A percentile compares a stretch with the other conserved stretches of the same genome.
phyloP scores from a whole-genome alignment of 2,797 vertebrate species.

The Chaetophractus vellerosus region DNA sequence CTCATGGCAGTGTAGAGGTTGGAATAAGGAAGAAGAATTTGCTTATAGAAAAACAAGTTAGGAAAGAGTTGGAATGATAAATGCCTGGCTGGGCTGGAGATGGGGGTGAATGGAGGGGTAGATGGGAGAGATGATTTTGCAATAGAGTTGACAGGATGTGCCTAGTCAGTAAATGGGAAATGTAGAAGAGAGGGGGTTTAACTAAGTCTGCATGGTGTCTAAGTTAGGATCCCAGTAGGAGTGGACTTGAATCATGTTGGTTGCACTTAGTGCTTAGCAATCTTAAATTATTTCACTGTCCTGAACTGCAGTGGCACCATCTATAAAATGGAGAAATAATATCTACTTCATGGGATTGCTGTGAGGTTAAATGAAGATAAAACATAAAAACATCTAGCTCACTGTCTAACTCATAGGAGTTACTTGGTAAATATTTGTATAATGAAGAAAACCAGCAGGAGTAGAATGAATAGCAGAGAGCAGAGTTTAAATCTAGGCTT shows the following conservation, averaged over 20 bases:
- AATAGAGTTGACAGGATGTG: neutral
- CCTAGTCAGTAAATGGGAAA: neutral
- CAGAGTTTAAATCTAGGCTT: neutral
- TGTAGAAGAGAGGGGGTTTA: neutral
- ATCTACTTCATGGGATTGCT: neutral
- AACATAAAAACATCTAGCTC: neutral
- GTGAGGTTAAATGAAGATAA: neutral
- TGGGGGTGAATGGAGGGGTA: neutral
- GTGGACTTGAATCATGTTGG: neutral
- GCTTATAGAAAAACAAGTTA: neutral
- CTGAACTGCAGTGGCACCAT: neutral
- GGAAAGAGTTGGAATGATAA: neutral
- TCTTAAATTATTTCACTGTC: neutral
- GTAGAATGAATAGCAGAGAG: neutral
- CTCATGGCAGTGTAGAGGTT: neutral
- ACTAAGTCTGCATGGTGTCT: neutral
- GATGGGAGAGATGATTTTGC: neutral
- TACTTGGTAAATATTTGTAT: neutral
- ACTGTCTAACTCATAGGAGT: neutral
- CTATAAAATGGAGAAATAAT: neutral
- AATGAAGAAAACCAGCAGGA: slow-evolving; percentile 8
- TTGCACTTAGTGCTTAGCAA: neutral
- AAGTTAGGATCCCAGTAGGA: neutral
- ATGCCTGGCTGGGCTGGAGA: neutral
- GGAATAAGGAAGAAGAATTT: neutral